A percentile compares a stretch with the other conserved stretches of the same genome.
These are phyloP conservation scores for Drosophila willistoni DNA, from an alignment of 1,140 invertebrate species.

Conservation along the genomic window DNA sequence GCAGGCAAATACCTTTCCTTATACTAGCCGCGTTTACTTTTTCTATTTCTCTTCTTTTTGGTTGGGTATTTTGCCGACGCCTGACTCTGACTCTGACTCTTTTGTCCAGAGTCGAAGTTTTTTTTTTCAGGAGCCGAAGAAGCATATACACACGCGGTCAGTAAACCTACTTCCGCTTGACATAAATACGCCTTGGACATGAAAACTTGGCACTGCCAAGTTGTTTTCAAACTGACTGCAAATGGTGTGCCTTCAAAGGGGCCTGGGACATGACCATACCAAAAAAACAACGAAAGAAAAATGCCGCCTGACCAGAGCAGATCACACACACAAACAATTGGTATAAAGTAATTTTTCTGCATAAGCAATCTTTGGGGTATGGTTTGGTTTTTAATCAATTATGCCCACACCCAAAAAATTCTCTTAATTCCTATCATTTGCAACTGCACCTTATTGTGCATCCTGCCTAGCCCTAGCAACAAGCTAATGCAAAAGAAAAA, in stretches of 20 bases:
- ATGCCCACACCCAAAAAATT: constrained; percentile 35
- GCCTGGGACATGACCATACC: not conserved
- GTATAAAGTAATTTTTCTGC: constrained; percentile 37
- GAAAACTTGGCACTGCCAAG: constrained; percentile 80
- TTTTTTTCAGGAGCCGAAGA: constrained; percentile 32
- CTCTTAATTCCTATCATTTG: constrained; percentile 55
- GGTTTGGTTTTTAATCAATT: constrained; percentile 41
- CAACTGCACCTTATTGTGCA: constrained; percentile 51
- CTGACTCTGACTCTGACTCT: too few species aligned
- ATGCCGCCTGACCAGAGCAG: constrained; percentile 19
- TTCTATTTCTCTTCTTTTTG: constrained; percentile 36
- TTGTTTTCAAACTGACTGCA: constrained; percentile 54
- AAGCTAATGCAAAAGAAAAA: constrained; percentile 5
- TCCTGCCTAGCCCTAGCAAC: constrained; percentile 17
- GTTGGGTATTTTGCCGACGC: constrained; percentile 22
- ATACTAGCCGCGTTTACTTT: constrained; percentile 47
- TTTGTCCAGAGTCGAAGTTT: constrained; percentile 30
- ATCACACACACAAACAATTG: constrained; percentile 9
- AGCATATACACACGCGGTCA: constrained; percentile 67
- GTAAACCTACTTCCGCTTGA: constrained; percentile 84
- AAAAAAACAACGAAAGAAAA: not conserved
- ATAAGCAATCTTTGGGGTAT: constrained; percentile 30
- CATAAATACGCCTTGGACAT: constrained; percentile 83
- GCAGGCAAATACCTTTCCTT: constrained; percentile 70
- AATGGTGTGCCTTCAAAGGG: constrained; percentile 23